Evolutionary conservation across 2,888 invertebrate genomes (phyloP).

Genomic region (Eupithecia dodoneata): DNA sequence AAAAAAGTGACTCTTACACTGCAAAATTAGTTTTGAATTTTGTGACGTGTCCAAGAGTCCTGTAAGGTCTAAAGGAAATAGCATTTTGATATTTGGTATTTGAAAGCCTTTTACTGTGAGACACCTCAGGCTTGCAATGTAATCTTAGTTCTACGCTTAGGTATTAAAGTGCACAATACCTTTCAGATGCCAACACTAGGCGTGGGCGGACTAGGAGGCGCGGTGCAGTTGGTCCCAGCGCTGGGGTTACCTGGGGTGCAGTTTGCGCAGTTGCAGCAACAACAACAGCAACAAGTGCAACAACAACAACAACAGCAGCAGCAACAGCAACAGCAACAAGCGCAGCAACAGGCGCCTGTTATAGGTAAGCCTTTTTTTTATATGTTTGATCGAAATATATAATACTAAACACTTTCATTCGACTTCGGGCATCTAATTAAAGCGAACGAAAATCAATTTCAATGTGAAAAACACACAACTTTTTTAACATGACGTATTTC

Average conservation of each 20-base stretch:
- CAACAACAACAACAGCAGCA: conserved; percentile 40
- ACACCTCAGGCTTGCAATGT: not conserved
- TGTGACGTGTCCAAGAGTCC: too few species aligned
- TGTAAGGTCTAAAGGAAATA: too few species aligned
- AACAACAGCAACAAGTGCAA: conserved; percentile 59
- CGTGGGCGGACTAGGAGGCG: conserved; percentile 90
- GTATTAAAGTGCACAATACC: conserved; percentile 2
- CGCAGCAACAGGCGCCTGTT: conserved; percentile 66
- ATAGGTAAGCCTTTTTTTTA: conserved; percentile 57
- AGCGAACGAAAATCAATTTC: too few species aligned
- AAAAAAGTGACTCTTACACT: not conserved
- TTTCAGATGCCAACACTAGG: conserved; percentile 85
- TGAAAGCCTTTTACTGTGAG: not conserved
- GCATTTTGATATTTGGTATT: too few species aligned
- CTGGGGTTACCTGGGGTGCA: conserved; percentile 82
- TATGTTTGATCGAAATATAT: too few species aligned
- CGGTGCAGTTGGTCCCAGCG: conserved; percentile 92
- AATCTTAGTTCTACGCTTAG: not conserved
- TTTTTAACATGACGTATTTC: too few species aligned
- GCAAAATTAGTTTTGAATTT: not conserved
- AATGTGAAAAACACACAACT: too few species aligned
- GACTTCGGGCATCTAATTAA: too few species aligned
- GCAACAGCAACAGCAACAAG: conserved; percentile 48
- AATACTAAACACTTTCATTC: too few species aligned
- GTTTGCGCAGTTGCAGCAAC: conserved; percentile 71